phyloP scores from a whole-genome alignment of 2,113 vertebrate species.

The Gallinago paraguaiae region DNA sequence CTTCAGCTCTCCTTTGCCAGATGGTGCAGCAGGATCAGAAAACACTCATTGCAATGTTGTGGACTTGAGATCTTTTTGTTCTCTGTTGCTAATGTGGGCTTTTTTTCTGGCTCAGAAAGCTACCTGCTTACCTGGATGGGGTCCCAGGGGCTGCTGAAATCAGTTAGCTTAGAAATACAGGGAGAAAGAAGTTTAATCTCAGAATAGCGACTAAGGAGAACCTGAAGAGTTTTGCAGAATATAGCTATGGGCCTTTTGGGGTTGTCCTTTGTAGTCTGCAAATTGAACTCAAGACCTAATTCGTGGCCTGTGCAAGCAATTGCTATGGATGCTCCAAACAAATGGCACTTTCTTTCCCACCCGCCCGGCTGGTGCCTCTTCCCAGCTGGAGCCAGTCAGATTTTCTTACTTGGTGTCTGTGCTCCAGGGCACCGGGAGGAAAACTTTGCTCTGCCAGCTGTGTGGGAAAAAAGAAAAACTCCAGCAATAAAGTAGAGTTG shows the following conservation, averaged over 20 bases:
- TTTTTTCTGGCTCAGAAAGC: not conserved
- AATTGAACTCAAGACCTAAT: conserved; percentile 13
- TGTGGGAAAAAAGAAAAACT: not conserved
- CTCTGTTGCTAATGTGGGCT: not conserved
- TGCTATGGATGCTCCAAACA: conserved; percentile 30
- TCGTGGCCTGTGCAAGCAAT: not conserved
- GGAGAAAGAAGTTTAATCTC: not conserved
- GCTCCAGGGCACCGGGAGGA: not conserved
- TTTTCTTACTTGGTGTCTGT: not conserved
- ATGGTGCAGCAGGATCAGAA: not conserved
- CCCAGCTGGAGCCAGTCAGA: not conserved
- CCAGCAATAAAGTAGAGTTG: not conserved
- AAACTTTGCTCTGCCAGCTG: not conserved
- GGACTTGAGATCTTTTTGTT: not conserved
- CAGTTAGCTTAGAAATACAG: not conserved
- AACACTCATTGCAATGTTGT: not conserved
- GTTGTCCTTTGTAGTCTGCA: not conserved
- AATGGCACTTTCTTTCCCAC: not conserved
- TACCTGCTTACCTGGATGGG: not conserved
- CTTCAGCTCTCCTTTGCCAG: not conserved
- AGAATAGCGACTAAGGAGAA: not conserved
- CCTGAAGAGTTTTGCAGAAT: not conserved
- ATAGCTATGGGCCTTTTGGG: not conserved
- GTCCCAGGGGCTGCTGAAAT: not conserved
- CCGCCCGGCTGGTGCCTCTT: conserved; percentile 8